phyloP scores from a whole-genome alignment of 2,888 invertebrate species.

The Limnephilus marmoratus region DNA sequence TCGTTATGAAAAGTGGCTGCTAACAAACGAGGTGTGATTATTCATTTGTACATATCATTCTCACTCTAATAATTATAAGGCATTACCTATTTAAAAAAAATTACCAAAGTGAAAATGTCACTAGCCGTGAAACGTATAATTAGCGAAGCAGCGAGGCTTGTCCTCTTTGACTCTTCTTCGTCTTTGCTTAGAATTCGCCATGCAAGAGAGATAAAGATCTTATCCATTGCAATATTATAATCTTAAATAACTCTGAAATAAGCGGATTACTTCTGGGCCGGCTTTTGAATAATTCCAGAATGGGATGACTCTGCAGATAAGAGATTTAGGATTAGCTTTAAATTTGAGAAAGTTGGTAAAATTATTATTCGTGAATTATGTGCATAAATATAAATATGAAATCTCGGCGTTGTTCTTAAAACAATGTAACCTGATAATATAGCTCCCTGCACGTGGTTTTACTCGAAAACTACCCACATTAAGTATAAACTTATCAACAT shows the following conservation, averaged over 20 bases:
- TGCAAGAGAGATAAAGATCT: background rate
- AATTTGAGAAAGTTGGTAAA: background rate
- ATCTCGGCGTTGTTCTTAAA: too few species aligned
- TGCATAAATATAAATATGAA: too few species aligned
- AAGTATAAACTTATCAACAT: too few species aligned
- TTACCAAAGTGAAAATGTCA: background rate
- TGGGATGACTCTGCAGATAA: background rate
- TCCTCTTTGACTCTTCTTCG: background rate
- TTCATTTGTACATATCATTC: background rate
- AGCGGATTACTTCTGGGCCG: background rate
- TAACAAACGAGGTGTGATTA: background rate
- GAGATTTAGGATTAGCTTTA: background rate
- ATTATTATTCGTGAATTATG: background rate
- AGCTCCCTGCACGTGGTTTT: too few species aligned
- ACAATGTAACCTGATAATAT: too few species aligned
- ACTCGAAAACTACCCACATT: too few species aligned
- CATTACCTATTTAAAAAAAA: background rate
- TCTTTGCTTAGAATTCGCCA: background rate
- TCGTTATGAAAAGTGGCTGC: background rate
- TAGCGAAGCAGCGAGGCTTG: background rate
- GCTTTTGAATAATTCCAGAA: background rate
- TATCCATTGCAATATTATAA: background rate
- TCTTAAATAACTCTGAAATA: background rate
- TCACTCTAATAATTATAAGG: background rate
- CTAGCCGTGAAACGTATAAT: background rate